Base-by-base conservation (phyloP, 2,797 vertebrate species). In the Philypnodon macrostomus region DNA sequence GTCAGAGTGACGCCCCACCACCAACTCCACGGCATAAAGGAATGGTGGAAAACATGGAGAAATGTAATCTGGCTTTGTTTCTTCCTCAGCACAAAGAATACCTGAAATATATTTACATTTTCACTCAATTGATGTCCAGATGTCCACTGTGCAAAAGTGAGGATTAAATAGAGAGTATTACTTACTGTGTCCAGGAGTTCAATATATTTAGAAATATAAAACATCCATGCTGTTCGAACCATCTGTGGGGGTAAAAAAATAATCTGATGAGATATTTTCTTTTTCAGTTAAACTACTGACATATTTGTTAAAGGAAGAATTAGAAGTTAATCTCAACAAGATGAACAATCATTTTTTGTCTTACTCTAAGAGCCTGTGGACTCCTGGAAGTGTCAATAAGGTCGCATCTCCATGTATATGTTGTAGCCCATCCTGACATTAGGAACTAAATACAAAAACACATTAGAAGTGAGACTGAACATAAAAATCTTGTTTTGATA, bases 41-140 rank as follows among this genome's bases (percentile, higher is more conserved):
- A 98, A 66, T 99, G 97, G 79, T 99, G 97, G 72, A 98, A 98
- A 39, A 99, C 91, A 29, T 99, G 97, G 13, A 99, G 89, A 78
- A 99, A 98, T 4, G 97, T 98, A 82, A 99, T 93, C 85, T 99
- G 97, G 59, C 81, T 89, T 38, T 96, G 93, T 83, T 98, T 99
- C 84, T 98, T 99, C 65, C 97, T 89, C 85, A 98, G 77, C 55
- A 99, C 92, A 78, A 99, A 99, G 71, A 99, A 98, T 10, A 92
- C 86, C 97, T 99, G 59, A 5, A 70, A 67, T 12, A 13, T 31
- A 24, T 12, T 3, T 10, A 47, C 16, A 55, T 0, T 14, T 2
- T 11, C 5, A 33, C 2, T 23, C 51, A 11, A 31, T 2, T 32
- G 7, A 37, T 9, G n/a, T 4, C 18, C 21, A 26, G 15, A 27